Evolutionary conservation across 2,113 vertebrate species (phyloP).

Genomic region (Varanus salvator): DNA sequence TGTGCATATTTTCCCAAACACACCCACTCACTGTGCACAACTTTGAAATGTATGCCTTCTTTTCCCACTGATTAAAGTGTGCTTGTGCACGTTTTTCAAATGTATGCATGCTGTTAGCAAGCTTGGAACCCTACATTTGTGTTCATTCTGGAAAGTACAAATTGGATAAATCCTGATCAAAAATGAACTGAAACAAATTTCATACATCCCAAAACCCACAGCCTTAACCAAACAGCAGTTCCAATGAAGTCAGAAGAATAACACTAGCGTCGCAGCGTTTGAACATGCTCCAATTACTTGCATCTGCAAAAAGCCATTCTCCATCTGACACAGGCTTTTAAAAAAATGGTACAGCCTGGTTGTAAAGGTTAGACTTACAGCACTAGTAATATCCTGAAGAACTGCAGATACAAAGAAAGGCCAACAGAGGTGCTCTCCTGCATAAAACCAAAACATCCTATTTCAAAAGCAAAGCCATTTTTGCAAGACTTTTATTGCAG

Average conservation of each 20-base stretch:
- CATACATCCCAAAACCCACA: background rate
- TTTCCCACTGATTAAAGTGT: too few relatives aligned
- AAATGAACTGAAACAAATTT: too few relatives aligned
- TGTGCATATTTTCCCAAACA: too few relatives aligned
- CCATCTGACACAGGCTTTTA: background rate
- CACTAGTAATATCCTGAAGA: background rate
- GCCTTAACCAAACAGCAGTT: slow-evolving; percentile 5
- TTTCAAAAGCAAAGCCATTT: background rate
- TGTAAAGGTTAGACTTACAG: background rate
- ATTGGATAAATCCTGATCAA: too few relatives aligned
- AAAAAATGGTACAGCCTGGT: background rate
- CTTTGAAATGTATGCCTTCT: too few relatives aligned
- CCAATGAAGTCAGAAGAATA: slow-evolving; percentile 13
- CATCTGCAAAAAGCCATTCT: slow-evolving; percentile 15
- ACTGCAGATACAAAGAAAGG: background rate
- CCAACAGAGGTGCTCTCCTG: background rate
- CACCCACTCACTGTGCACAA: too few relatives aligned
- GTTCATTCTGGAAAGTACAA: too few relatives aligned
- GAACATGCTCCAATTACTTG: background rate
- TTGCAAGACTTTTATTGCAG: background rate
- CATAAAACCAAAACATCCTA: background rate
- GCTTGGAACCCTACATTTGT: too few relatives aligned
- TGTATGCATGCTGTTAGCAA: too few relatives aligned
- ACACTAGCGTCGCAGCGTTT: slow-evolving; percentile 23
- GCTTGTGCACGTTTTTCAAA: too few relatives aligned